Conservation (phyloP, 1,140 invertebrate genomes). For the Drosophila simulans region DNA sequence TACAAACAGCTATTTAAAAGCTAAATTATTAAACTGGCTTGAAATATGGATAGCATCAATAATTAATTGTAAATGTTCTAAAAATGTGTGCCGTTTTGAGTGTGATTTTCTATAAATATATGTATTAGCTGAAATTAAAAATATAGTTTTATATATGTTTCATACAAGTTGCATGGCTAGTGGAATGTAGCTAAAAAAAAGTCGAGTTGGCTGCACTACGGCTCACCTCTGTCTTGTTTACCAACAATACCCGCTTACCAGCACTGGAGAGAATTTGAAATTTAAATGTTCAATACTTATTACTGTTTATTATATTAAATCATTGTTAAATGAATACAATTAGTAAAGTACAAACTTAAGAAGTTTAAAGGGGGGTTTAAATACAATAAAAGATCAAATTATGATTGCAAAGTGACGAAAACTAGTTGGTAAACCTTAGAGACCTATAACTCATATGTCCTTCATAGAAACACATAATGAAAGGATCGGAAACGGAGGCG, state of each 20-base stretch:
- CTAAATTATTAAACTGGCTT: not conserved
- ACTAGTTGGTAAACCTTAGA: slow-evolving; percentile 39
- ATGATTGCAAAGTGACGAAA: slow-evolving; percentile 22
- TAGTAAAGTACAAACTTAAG: slow-evolving; percentile 34
- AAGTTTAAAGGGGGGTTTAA: slow-evolving; percentile 18
- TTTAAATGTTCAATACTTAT: slow-evolving; percentile 9
- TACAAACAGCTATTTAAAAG: not conserved
- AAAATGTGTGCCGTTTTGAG: no score
- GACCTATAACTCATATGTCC: slow-evolving; percentile 43
- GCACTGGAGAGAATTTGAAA: slow-evolving; percentile 5
- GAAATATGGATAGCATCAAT: not conserved
- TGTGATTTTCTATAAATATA: no score
- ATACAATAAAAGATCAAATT: slow-evolving; percentile 25
- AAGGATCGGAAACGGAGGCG: slow-evolving; percentile 15
- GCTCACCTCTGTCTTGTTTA: no score
- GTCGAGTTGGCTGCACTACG: not conserved
- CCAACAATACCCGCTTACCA: not conserved
- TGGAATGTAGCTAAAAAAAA: not conserved
- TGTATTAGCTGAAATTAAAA: no score
- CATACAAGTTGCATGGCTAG: no score
- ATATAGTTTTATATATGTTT: no score
- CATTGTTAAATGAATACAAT: slow-evolving; percentile 29
- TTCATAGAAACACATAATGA: slow-evolving; percentile 47
- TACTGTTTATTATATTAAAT: slow-evolving; percentile 23
- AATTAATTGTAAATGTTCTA: no score